Percentiles rank a stretch among this genome's conserved stretches.
phyloP scores from a whole-genome alignment of 2,797 vertebrate species.

The Anguilla obscura region DNA sequence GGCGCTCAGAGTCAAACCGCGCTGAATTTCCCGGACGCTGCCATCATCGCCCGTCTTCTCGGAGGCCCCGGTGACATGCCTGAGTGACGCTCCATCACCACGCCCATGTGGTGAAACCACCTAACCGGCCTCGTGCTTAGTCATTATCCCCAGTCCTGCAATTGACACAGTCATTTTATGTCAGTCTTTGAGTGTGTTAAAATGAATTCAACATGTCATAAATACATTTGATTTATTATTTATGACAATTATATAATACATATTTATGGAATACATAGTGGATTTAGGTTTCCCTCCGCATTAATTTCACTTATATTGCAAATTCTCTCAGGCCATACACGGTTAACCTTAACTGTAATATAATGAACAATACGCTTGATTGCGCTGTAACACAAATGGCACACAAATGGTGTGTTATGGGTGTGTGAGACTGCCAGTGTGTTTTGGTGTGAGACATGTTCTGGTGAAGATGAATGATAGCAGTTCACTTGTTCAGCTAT shows the following conservation, averaged over 20 bases:
- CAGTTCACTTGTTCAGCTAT: background rate
- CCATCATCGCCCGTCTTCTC: background rate
- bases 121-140: background rate
- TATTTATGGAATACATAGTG: background rate
- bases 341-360: no score
- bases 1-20: conserved; percentile 20
- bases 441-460: background rate
- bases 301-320: background rate
- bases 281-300: background rate
- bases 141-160: background rate
- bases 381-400: no score
- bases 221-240: background rate
- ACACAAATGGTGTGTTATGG: no score
- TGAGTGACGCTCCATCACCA: background rate
- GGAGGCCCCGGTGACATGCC: background rate
- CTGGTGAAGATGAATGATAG: background rate
- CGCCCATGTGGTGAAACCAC: background rate
- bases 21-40: conserved; percentile 25
- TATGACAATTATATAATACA: background rate
- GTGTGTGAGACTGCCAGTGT: background rate
- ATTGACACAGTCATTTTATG: background rate
- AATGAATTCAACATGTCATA: background rate
- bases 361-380: no score
- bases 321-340: no score
- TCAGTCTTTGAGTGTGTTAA: background rate